Evolutionary conservation across 2,888 invertebrate species (phyloP).

Genomic region (Ichneumoninae sp.): DNA sequence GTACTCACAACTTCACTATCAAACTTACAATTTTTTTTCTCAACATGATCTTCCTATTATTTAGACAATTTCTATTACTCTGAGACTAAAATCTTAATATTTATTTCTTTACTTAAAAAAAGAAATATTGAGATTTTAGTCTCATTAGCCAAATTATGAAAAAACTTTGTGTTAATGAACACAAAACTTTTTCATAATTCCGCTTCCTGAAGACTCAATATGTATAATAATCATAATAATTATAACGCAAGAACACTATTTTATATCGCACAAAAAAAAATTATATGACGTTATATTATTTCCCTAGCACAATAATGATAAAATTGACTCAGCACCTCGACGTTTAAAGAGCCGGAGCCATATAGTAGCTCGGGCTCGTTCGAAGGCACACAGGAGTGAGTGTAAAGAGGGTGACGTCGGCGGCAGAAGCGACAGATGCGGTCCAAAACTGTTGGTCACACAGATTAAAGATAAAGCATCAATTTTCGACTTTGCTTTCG

Average conservation of each 20-base stretch:
- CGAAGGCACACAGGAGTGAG: neutral
- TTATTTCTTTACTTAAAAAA: too few species aligned
- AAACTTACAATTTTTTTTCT: too few species aligned
- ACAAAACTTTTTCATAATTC: too few species aligned
- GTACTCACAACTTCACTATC: too few species aligned
- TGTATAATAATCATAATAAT: neutral
- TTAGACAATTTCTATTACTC: too few species aligned
- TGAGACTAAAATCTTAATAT: too few species aligned
- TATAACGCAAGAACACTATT: neutral
- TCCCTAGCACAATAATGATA: neutral
- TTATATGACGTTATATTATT: too few species aligned
- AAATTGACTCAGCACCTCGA: neutral
- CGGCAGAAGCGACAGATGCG: conserved; percentile 60
- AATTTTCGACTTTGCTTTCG: conserved; percentile 53
- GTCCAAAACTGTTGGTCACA: conserved; percentile 57
- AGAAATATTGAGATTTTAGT: too few species aligned
- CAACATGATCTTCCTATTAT: too few species aligned
- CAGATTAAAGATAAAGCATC: conserved; percentile 66
- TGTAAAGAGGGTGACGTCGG: neutral
- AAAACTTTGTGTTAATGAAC: too few species aligned
- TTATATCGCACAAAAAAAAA: neutral
- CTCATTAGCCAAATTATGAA: too few species aligned
- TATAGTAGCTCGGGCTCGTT: neutral
- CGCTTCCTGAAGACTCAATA: conserved; percentile 20
- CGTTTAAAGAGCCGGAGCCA: neutral